Conservation (phyloP, 2,113 vertebrate species). For the Glareola pratincola region DNA sequence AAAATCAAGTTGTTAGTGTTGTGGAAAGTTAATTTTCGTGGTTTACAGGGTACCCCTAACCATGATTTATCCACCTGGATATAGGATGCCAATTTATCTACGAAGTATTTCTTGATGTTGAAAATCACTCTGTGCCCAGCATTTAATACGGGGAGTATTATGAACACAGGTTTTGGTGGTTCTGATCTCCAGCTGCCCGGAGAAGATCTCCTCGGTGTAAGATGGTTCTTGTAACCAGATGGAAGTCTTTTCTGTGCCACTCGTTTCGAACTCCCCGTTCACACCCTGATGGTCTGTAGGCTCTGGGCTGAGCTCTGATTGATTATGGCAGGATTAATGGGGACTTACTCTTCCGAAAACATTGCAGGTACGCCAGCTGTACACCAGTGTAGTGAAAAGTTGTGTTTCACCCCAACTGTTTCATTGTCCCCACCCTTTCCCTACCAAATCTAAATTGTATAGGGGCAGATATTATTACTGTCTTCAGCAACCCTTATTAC, state of each 20-base stretch:
- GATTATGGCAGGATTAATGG: not conserved
- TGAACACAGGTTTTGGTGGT: not conserved
- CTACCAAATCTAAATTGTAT: not conserved
- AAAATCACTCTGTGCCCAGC: not conserved
- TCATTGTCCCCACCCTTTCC: not conserved
- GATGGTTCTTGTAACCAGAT: not conserved
- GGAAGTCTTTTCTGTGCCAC: not conserved
- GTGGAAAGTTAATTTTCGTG: not conserved
- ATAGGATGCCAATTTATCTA: not conserved
- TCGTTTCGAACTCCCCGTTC: constrained; percentile 7
- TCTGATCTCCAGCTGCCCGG: not conserved
- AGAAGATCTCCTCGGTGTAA: not conserved
- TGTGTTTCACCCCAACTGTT: not conserved
- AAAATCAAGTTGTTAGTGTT: not conserved
- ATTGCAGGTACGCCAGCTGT: not conserved
- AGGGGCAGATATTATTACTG: not conserved
- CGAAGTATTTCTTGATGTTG: not conserved
- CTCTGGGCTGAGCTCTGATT: not conserved
- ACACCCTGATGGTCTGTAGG: not conserved
- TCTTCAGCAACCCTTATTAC: not conserved
- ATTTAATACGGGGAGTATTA: not conserved
- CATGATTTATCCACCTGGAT: not conserved
- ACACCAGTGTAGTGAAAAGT: not conserved
- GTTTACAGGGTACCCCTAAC: not conserved
- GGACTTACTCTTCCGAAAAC: not conserved